Base-by-base conservation (phyloP, 2,888 invertebrate genomes). In the Antitype chi region DNA sequence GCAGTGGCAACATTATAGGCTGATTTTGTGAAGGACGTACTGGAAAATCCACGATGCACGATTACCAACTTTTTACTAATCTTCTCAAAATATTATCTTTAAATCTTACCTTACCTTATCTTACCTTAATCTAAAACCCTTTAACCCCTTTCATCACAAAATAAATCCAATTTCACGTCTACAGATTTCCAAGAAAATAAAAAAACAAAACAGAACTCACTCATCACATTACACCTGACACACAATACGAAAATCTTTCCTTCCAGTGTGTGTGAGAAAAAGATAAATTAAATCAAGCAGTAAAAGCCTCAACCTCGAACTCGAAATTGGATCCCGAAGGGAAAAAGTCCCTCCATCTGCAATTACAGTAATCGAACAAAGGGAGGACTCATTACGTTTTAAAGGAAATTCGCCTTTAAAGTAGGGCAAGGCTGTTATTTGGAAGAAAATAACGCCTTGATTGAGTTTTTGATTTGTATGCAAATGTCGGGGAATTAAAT, bases 351-450 rank as follows among this genome's bases (percentile, higher is more conserved):
- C 28, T 60, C n/a, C 76, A 68, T 76, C 67, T 66, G 38, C 71
- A 72, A 81, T 78, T 62, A 67, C 76, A 47, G 68, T 73, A 83
- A 80, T 85, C 83, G 81, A 83, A 87, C 83, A 87, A 78, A 78
- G 66, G 59, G 15, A 70, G 72, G 49, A 63, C 74, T 78, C 78
- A 84, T 86, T 86, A 78, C 38, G 53, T 70, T 69, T 66, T 43
- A 74, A 74, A 67, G 47, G 73, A 74, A 52, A 70, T 70, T 76
- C 55, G 32, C 55, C 60, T 63, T 72, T 68, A 47, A 81, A 76
- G 70, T 81, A 13, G 60, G 63, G 38, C 59, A 78, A 68, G 62
- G 64, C 67, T 55, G 70, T 72, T 76, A 63, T 81, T 76, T 81
- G 15, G 17, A 64, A 69, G 70, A 62, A 74, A 84, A 81, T 77